phyloP scores from a whole-genome alignment of 2,113 vertebrate genomes.

The Circaetus gallicus region DNA sequence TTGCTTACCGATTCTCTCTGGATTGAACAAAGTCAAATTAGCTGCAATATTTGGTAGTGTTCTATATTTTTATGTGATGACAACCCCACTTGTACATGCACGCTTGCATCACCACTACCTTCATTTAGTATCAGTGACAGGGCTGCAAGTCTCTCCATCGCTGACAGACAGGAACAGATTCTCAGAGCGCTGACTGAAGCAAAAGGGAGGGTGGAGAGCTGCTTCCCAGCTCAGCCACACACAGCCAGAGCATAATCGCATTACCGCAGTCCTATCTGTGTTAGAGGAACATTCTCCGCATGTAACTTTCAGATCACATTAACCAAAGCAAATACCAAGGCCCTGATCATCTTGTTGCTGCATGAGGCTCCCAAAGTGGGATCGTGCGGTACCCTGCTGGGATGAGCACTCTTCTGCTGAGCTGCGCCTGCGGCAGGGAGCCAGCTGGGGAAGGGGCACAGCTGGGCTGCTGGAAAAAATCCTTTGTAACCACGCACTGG shows the following conservation, averaged over 20 bases:
- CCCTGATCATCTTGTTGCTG: background rate
- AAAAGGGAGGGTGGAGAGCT: background rate
- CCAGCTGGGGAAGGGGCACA: background rate
- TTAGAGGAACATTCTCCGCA: background rate
- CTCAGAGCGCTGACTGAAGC: background rate
- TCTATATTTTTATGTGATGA: background rate
- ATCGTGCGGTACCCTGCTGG: background rate
- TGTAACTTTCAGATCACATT: background rate
- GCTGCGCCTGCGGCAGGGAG: background rate
- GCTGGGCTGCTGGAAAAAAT: background rate
- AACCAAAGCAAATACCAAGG: background rate
- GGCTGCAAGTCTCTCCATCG: background rate
- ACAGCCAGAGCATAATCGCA: background rate
- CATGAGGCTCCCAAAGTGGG: background rate
- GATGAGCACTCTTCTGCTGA: background rate
- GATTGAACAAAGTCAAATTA: background rate
- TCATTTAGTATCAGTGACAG: background rate
- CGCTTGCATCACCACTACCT: background rate
- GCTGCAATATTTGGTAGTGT: background rate
- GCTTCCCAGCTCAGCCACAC: background rate
- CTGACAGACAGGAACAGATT: background rate
- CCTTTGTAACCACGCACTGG: background rate
- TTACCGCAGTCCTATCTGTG: background rate
- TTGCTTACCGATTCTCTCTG: background rate
- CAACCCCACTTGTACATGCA: rapidly evolving